These are phyloP conservation scores for Saguinus imperator DNA, from an alignment of 2,113 vertebrate species.

Conservation along the genomic window DNA sequence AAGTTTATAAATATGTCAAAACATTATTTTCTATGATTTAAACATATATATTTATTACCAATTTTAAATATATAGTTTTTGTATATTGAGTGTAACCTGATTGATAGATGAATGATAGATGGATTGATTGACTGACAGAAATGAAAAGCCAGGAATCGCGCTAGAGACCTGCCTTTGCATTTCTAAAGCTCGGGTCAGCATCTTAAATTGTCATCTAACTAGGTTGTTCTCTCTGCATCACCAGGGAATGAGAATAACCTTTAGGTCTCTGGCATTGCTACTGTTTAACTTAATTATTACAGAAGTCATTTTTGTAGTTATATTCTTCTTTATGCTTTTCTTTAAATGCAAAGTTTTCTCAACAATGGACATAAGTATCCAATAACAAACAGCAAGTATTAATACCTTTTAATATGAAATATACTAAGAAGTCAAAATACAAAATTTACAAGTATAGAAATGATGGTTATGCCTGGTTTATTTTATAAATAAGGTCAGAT, in stretches of 20 bases:
- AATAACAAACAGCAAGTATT: background rate
- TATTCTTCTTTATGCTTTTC: background rate
- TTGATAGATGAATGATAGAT: background rate
- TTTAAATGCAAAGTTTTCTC: background rate
- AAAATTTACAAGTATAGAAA: background rate
- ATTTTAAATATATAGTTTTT: background rate
- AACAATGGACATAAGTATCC: background rate
- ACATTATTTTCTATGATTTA: background rate
- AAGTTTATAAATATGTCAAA: background rate
- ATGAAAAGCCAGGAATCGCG: background rate
- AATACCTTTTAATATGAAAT: background rate
- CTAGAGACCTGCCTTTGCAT: background rate
- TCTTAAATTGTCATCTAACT: background rate
- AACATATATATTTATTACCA: background rate
- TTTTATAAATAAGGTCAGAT: background rate
- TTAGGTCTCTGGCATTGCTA: background rate
- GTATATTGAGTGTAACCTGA: background rate
- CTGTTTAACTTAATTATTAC: conserved; percentile 1
- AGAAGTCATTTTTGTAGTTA: background rate
- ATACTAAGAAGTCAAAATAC: background rate
- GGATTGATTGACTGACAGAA: background rate
- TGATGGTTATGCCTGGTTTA: background rate
- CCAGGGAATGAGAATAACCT: background rate
- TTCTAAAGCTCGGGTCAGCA: background rate
- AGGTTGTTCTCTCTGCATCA: background rate